Evolutionary conservation across 2,113 vertebrate genomes (phyloP).

Genomic region (Anas platyrhynchos): DNA sequence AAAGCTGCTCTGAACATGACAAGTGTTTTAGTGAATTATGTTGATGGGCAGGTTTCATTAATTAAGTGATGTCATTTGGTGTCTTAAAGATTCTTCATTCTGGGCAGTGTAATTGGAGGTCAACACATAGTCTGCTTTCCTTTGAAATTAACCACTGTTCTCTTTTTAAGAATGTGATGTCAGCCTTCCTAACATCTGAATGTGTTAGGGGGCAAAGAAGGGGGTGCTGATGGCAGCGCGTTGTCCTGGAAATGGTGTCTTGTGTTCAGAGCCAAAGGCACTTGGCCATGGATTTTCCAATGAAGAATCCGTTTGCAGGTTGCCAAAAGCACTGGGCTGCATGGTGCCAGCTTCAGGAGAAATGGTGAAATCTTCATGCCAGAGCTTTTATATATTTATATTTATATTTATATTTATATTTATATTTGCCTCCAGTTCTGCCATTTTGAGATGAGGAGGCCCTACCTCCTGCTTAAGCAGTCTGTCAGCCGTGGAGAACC

Average conservation of each 20-base stretch:
- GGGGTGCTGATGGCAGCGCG: neutral
- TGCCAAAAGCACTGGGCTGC: neutral
- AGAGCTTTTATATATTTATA: neutral
- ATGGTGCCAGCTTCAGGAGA: neutral
- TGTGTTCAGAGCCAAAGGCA: neutral
- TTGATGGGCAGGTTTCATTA: slow-evolving; percentile 56
- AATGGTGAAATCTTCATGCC: neutral
- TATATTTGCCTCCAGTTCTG: neutral
- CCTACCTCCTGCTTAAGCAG: neutral
- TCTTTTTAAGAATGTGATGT: slow-evolving; percentile 17
- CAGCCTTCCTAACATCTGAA: neutral
- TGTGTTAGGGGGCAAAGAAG: neutral
- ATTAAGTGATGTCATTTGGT: slow-evolving; percentile 54
- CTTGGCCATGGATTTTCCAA: neutral
- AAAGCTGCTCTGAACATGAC: slow-evolving; percentile 57
- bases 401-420: neutral
- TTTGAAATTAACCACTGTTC: slow-evolving; percentile 47
- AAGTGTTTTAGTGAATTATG: slow-evolving; percentile 55
- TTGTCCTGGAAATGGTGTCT: neutral
- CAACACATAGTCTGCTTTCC: neutral
- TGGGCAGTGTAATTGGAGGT: slow-evolving; percentile 39
- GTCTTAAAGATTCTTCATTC: slow-evolving; percentile 41
- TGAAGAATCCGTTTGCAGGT: neutral
- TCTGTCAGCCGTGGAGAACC: neutral
- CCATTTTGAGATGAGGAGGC: neutral